Percentiles rank a stretch among this genome's conserved stretches.
Conservation (phyloP, 2,888 invertebrate species). For the Limenitis camilla region DNA sequence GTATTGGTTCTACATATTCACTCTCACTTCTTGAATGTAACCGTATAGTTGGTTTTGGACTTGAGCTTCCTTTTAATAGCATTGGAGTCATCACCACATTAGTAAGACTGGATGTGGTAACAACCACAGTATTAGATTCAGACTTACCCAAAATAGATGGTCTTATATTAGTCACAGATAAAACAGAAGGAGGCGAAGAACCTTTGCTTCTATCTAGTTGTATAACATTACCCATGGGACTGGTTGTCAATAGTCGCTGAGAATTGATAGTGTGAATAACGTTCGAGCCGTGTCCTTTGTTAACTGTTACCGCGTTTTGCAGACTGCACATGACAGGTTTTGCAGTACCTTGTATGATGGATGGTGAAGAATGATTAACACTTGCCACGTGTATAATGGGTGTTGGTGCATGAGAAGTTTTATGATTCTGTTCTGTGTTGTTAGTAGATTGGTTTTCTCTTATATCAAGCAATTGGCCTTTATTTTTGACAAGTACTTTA, state of each 20-base stretch:
- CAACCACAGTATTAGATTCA: slow-evolving; percentile 43
- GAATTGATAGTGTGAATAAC: slow-evolving; percentile 59
- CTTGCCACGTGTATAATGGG: slow-evolving; percentile 59
- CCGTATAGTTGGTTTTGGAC: slow-evolving; percentile 37
- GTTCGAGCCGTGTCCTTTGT: slow-evolving; percentile 49
- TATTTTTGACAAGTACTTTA: slow-evolving; percentile 56
- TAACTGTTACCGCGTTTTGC: slow-evolving; percentile 45
- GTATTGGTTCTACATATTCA: slow-evolving; percentile 30
- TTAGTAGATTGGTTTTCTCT: slow-evolving; percentile 48
- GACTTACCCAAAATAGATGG: slow-evolving; percentile 51
- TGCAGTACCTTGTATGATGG: slow-evolving; percentile 50
- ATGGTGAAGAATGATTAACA: slow-evolving; percentile 42
- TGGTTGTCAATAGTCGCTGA: slow-evolving; percentile 50
- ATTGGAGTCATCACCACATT: slow-evolving; percentile 57
- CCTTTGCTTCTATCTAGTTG: slow-evolving; percentile 54
- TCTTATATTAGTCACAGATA: slow-evolving; percentile 56
- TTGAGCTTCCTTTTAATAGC: slow-evolving; percentile 45
- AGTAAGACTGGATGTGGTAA: slow-evolving; percentile 45
- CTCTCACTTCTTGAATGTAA: slow-evolving; percentile 43
- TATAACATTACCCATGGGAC: slow-evolving; percentile 47
- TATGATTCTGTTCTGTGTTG: slow-evolving; percentile 51
- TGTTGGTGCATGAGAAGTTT: slow-evolving; percentile 38
- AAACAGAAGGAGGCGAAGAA: slow-evolving; percentile 44
- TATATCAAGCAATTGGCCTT: slow-evolving; percentile 49
- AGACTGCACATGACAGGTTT: slow-evolving; percentile 50